Percentiles rank a stretch among this genome's conserved stretches.
Evolutionary conservation across 1,140 invertebrate species (phyloP).

Genomic region (Bombus waltoni): DNA sequence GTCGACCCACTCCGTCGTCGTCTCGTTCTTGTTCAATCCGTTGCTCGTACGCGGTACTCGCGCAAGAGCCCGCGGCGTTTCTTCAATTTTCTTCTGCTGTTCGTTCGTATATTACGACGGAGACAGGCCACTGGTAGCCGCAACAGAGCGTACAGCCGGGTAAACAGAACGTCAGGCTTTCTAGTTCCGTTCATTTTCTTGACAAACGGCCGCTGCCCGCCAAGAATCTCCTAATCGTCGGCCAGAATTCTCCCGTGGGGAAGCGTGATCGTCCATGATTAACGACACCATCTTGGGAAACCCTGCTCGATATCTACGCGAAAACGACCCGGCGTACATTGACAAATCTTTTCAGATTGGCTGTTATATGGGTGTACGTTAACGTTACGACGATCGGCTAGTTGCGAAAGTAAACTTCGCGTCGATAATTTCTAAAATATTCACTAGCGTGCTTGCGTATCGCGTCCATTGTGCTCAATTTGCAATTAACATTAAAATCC

Average conservation of each 20-base stretch:
- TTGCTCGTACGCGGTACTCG: neutral
- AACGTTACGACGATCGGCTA: neutral
- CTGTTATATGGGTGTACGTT: neutral
- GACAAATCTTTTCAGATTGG: neutral
- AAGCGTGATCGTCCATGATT: constrained; percentile 4
- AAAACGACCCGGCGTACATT: neutral
- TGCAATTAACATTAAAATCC: too few relatives aligned
- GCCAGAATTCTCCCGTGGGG: neutral
- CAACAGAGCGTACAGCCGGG: constrained; percentile 3
- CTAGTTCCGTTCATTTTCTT: constrained; percentile 14
- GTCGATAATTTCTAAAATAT: too few relatives aligned
- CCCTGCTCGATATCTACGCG: neutral
- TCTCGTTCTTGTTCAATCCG: neutral
- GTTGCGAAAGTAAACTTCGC: neutral
- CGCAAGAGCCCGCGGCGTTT: constrained; percentile 34
- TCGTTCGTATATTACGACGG: constrained; percentile 46
- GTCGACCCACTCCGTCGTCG: neutral
- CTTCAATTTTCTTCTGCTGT: constrained; percentile 54
- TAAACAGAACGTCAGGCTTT: constrained; percentile 35
- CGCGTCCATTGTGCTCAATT: too few relatives aligned
- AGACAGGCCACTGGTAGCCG: constrained; percentile 28
- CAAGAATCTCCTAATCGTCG: constrained; percentile 28
- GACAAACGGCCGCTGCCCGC: constrained; percentile 9
- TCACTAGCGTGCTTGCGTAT: too few relatives aligned
- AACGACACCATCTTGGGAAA: constrained; percentile 4